phyloP scores from a whole-genome alignment of 1,140 invertebrate species.

The Ditylenchus dipsaci region DNA sequence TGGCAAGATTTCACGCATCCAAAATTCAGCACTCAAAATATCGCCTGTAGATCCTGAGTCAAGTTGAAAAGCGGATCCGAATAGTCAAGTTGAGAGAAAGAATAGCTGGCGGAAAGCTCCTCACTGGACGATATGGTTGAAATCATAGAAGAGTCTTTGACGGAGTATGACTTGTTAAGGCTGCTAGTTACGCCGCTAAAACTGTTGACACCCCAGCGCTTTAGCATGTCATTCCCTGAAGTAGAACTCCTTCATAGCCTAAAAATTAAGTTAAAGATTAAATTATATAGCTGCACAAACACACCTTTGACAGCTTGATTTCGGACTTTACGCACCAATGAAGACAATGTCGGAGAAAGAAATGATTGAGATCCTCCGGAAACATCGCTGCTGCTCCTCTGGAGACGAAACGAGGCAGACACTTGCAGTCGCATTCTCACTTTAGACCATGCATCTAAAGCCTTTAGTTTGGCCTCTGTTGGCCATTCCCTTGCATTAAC shows the following conservation, averaged over 20 bases:
- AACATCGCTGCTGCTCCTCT: not conserved
- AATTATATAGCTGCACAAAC: no score
- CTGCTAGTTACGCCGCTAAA: slow-evolving; percentile 49
- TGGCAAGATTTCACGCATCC: slow-evolving; percentile 43
- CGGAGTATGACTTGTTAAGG: slow-evolving; percentile 41
- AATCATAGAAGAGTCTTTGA: slow-evolving; percentile 10
- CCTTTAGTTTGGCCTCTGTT: slow-evolving; percentile 31
- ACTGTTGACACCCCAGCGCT: slow-evolving; percentile 38
- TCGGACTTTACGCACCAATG: slow-evolving; percentile 43
- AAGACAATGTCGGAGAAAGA: slow-evolving; percentile 41
- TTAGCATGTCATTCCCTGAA: slow-evolving; percentile 38
- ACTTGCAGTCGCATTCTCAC: slow-evolving; percentile 28
- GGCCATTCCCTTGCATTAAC: slow-evolving; percentile 53
- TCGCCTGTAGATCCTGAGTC: slow-evolving; percentile 31
- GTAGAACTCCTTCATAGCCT: slow-evolving; percentile 45
- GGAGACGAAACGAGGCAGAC: slow-evolving; percentile 16
- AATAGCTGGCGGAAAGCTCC: slow-evolving; percentile 16
- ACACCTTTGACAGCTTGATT: slow-evolving; percentile 49
- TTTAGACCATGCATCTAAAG: slow-evolving; percentile 37
- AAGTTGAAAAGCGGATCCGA: slow-evolving; percentile 25
- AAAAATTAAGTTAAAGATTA: no score
- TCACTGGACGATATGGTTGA: slow-evolving; percentile 18
- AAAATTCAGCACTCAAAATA: slow-evolving; percentile 29
- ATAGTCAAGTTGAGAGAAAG: slow-evolving; percentile 8
- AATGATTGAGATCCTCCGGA: not conserved